Base-by-base conservation (phyloP, 2,797 vertebrate species). In the Distichodus sexfasciatus region DNA sequence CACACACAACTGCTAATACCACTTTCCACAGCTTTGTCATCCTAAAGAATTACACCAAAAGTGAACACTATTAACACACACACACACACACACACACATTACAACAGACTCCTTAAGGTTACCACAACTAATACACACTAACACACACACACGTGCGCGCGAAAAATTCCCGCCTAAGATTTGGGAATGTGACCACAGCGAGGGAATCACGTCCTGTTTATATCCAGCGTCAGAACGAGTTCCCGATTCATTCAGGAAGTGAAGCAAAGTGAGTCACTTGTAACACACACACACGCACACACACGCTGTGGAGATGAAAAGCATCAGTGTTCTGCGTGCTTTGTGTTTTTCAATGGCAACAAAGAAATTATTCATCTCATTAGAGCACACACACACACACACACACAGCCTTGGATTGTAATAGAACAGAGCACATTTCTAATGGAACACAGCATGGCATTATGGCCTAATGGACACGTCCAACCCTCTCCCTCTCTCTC, bases 151-250 rank as follows among this genome's bases (percentile, higher is more conserved):
- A 48, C 26, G 57, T n/a, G 48, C 41, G 33, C 24, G 35, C 41
- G 36, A 7, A 15, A 14, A 31, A 10, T 54, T 54, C 50, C 28
- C 1, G 8, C 2, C 6, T 26, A 1, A 15, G 11, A 26, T 0
- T 53, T n/a, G 21, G 19, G 9, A 6, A 28, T 14, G 8, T 6
- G 26, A 28, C 15, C 35, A 54, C 48, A n/a, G 8, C 29, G n/a
- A 59, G 24, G 33, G 33, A 60, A 23, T 28, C 44, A 59, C 63
- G 12, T 66, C 36, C 57, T 69, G 57, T 69, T 61, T 69, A 31
- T 31, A 8, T 26, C 44, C 28, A 2, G 3, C 15, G 29, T 2
- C 6, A 59, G 15, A 55, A 44, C 26, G 24, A 36, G n/a, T n/a
- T n/a, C n/a, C 40, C 19, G 26, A 44, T 44, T 53, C 17, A 35